phyloP scores from a whole-genome alignment of 2,113 vertebrate species.

The Eleginops maclovinus region DNA sequence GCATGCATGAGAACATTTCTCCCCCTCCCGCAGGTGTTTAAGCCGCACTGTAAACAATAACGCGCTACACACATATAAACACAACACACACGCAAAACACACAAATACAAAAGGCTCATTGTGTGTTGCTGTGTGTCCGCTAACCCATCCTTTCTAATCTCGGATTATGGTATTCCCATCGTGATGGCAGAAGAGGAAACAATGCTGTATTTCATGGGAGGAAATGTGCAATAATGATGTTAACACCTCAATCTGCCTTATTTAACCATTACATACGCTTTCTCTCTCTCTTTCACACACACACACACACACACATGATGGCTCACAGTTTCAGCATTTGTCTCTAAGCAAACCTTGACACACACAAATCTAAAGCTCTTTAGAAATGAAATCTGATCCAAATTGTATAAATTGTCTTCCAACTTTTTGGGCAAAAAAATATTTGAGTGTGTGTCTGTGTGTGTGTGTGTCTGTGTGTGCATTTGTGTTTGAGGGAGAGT shows the following conservation, averaged over 20 bases:
- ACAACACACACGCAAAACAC: constrained; percentile 26
- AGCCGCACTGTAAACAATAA: constrained; percentile 76
- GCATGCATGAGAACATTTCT: constrained; percentile 60
- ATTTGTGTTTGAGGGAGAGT: constrained; percentile 11
- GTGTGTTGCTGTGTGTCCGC: constrained; percentile 71
- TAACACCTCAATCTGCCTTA: constrained; percentile 76
- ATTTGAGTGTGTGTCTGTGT: constrained; percentile 13
- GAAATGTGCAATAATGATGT: constrained; percentile 78
- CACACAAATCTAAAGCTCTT: constrained; percentile 31
- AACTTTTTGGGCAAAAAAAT: constrained; percentile 3
- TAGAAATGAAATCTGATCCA: constrained; percentile 39
- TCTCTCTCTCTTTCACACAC: neutral
- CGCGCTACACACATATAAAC: constrained; percentile 44
- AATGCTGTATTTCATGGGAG: constrained; percentile 77
- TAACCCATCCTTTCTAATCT: constrained; percentile 81
- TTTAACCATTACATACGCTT: constrained; percentile 58
- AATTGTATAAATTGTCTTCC: constrained; percentile 2
- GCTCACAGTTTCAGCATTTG: constrained; percentile 26
- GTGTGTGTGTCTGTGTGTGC: too few relatives aligned
- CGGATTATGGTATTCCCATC: constrained; percentile 81
- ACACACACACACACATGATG: neutral
- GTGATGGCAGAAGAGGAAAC: constrained; percentile 73
- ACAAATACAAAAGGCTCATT: constrained; percentile 78
- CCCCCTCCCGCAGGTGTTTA: constrained; percentile 74
- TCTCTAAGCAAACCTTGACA: neutral